phyloP scores from a whole-genome alignment of 2,797 vertebrate species.

The Geotrypetes seraphini region DNA sequence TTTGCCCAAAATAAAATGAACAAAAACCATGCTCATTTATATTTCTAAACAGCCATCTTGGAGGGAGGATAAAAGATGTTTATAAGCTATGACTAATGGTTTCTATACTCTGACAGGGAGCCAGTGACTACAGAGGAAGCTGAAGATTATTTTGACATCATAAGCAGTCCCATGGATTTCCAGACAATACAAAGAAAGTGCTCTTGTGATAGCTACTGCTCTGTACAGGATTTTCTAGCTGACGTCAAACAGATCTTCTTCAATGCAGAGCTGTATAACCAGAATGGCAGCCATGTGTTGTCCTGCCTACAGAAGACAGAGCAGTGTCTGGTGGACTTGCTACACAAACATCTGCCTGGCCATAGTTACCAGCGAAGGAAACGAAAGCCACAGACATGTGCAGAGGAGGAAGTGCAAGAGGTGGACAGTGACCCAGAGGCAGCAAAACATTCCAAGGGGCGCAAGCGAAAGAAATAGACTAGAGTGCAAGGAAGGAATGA shows the following conservation, averaged over 20 bases:
- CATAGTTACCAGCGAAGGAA: conserved; percentile 72
- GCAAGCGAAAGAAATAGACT: conserved; percentile 55
- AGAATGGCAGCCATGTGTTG: conserved; percentile 77
- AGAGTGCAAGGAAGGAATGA: conserved; percentile 16
- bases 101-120: conserved; percentile 64
- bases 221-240: conserved; percentile 76
- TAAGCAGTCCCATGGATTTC: conserved; percentile 89
- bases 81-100: no score
- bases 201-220: conserved; percentile 69
- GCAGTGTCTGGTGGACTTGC: conserved; percentile 77
- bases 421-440: conserved; percentile 73
- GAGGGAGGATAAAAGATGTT: no score
- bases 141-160: conserved; percentile 84
- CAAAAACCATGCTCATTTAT: no score
- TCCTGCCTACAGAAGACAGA: conserved; percentile 83
- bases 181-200: conserved; percentile 89
- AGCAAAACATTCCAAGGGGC: conserved; percentile 47
- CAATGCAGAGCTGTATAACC: conserved; percentile 90
- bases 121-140: conserved; percentile 84
- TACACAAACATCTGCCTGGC: conserved; percentile 82
- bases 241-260: conserved; percentile 89
- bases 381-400: conserved; percentile 45
- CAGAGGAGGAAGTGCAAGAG: conserved; percentile 58
- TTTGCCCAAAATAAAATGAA: no score
- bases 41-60: no score